These are phyloP conservation scores for Drosophila carrolli DNA, from an alignment of 1,140 invertebrate genomes.

Conservation along the genomic window DNA sequence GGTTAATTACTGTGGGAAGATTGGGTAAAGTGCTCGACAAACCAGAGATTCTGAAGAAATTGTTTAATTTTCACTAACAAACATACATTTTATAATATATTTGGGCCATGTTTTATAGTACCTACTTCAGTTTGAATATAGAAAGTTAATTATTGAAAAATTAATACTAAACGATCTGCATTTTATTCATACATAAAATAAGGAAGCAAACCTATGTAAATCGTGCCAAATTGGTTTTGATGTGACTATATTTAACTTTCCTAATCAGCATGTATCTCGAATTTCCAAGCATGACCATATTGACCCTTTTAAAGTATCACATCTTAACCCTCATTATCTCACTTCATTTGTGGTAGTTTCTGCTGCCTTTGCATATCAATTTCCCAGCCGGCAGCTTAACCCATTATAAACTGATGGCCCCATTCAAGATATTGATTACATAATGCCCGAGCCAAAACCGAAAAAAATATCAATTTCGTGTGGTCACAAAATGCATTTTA, in stretches of 20 bases:
- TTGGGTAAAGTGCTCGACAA: neutral
- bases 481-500: slow-evolving; percentile 51
- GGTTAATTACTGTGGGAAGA: slow-evolving; percentile 22
- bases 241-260: slow-evolving; percentile 5
- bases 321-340: slow-evolving; percentile 40
- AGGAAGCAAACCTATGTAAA: too few relatives aligned
- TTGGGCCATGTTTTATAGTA: too few relatives aligned
- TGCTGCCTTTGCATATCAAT: slow-evolving; percentile 34
- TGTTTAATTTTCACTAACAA: too few relatives aligned
- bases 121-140: too few relatives aligned
- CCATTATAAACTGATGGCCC: slow-evolving; percentile 31
- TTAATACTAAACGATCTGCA: too few relatives aligned
- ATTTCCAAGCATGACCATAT: slow-evolving; percentile 13
- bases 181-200: neutral
- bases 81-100: too few relatives aligned
- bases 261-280: neutral
- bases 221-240: neutral
- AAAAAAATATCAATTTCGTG: slow-evolving; percentile 46
- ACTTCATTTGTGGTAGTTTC: slow-evolving; percentile 31
- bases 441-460: slow-evolving; percentile 14
- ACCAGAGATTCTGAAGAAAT: neutral
- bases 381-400: slow-evolving; percentile 23
- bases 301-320: slow-evolving; percentile 15
- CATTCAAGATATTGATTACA: slow-evolving; percentile 52
- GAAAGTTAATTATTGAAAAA: too few relatives aligned